Conservation (phyloP, 2,888 invertebrate species). For the Iphiclides podalirius region DNA sequence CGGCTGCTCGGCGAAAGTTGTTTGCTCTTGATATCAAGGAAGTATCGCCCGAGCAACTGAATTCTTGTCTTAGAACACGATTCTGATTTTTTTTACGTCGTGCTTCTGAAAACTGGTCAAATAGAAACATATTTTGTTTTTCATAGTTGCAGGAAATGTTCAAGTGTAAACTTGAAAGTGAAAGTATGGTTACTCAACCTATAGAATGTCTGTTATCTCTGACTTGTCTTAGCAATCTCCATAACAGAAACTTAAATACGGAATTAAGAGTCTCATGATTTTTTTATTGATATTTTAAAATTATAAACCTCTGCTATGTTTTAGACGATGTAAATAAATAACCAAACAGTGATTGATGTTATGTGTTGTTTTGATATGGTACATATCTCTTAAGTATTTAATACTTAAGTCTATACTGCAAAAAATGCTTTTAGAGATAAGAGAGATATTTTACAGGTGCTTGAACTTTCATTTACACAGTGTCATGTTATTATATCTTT, state of each 20-base stretch:
- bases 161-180: conserved; percentile 3
- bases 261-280: no score
- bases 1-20: conserved; percentile 62
- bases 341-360: no score
- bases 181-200: conserved; percentile 8
- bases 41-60: conserved; percentile 48
- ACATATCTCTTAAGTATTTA: no score
- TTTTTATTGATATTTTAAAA: no score
- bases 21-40: conserved; percentile 69
- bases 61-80: conserved; percentile 45
- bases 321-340: no score
- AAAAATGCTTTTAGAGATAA: no score
- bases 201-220: neutral
- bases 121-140: neutral
- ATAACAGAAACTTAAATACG: neutral
- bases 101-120: neutral
- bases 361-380: no score
- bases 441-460: no score
- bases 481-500: no score
- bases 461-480: no score
- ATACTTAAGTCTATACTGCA: no score
- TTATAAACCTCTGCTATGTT: no score
- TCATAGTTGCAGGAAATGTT: neutral
- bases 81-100: conserved; percentile 29
- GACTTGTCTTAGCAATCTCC: neutral